These are phyloP conservation scores for Triplophysa yarkandensis DNA, from an alignment of 2,797 vertebrate genomes.

Conservation along the genomic window DNA sequence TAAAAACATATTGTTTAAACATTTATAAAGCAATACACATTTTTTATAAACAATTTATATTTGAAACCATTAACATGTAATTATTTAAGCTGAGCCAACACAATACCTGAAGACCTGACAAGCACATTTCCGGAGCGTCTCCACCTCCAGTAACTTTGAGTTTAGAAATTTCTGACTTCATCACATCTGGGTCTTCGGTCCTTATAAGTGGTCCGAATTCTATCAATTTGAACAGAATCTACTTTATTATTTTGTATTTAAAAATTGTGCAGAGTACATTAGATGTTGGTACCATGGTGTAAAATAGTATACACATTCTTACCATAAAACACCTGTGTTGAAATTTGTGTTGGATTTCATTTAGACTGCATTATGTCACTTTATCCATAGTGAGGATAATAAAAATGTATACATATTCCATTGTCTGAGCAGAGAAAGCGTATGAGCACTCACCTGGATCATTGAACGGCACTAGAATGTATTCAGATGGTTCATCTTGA, in stretches of 20 bases:
- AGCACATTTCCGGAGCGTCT: constrained; percentile 72
- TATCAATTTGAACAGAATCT: constrained; percentile 49
- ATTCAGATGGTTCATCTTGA: constrained; percentile 76
- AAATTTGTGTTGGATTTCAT: background rate
- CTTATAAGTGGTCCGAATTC: constrained; percentile 71
- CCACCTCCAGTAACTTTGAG: constrained; percentile 57
- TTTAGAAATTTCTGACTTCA: constrained; percentile 70
- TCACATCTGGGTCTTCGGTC: constrained; percentile 66
- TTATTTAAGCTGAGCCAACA: background rate
- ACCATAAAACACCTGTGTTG: background rate
- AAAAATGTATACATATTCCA: background rate
- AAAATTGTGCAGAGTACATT: background rate
- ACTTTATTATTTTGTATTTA: background rate
- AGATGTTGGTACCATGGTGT: background rate
- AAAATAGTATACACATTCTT: no score
- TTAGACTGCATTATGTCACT: background rate
- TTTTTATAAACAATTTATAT: background rate
- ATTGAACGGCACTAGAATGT: constrained; percentile 79
- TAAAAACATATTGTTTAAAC: no score
- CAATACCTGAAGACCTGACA: constrained; percentile 75
- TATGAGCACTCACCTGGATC: constrained; percentile 66
- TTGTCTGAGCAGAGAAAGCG: background rate
- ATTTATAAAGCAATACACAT: background rate
- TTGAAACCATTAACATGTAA: background rate
- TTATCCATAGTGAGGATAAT: background rate